Evolutionary conservation across 2,113 vertebrate genomes (phyloP), one percentile per base, ranked within the genome.

Genomic region (Patagioenas fasciata): DNA sequence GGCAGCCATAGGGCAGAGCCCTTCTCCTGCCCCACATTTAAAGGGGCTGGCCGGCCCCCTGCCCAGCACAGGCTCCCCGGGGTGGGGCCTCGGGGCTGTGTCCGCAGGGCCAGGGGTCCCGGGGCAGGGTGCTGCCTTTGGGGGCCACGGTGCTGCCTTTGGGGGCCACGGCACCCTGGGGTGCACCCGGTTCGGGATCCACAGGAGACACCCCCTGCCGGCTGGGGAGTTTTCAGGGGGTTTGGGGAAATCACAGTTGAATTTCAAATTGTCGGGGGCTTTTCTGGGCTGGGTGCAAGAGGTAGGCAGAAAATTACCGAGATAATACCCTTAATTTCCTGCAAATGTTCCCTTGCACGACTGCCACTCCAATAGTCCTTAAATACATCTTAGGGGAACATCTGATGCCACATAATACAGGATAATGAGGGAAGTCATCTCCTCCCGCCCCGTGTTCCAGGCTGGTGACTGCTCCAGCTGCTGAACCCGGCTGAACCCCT

Each of bases 381-480:
- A 66, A 85, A 44, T 26, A 58, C 58, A 8, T 24, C 18, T 1
- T 12, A 34, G 65, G 64, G 44, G 75, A 85, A 81, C 60, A 44
- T 67, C 58, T 62, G 19, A 23, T 17, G 42, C 42, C 42, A 44
- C 42, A 44, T 44, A 44, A 44, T 17, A 44, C 42, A 15, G 36
- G 34, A 1, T 54, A 8, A 24, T 0, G 34, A 36, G 57, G 77
- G 42, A 57, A 38, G 61, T 17, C 34, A 8, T 34, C 48, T 85
- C 48, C 74, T 85, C 23, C 85, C 0, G 0, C 57, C 26, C 0
- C 3, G 4, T 24, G 61, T 38, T 88, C 24, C 38, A 64, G 38
- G 26, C 28, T 51, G 40, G 60, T 0, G 4, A 0, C 74, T 34
- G 70, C 70, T 85, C 47, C 70, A 4, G 0, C 56, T 40, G 29